Evolutionary conservation across 2,797 vertebrate species (phyloP).

Genomic region (Sebastolobus altivelis): DNA sequence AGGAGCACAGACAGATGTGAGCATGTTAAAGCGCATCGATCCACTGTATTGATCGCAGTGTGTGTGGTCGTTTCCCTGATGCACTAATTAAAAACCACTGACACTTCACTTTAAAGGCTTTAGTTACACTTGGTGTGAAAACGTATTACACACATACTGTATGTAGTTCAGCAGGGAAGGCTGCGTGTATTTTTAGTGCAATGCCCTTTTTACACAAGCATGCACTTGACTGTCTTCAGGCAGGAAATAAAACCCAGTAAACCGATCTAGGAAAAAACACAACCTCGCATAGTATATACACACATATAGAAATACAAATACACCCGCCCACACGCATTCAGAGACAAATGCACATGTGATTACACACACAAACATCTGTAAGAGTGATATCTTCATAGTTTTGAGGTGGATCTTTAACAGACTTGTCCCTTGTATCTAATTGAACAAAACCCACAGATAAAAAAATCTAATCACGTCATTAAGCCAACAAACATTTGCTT

Average conservation of each 20-base stretch:
- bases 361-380: background rate
- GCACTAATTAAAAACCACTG: slow-evolving; percentile 39
- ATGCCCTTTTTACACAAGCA: background rate
- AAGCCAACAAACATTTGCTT: slow-evolving; percentile 19
- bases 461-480: slow-evolving; percentile 6
- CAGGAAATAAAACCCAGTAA: slow-evolving; percentile 1
- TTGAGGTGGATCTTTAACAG: slow-evolving; percentile 14
- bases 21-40: slow-evolving; percentile 18
- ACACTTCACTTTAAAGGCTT: slow-evolving; percentile 12
- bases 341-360: background rate
- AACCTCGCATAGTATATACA: background rate
- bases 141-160: background rate
- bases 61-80: slow-evolving; percentile 23
- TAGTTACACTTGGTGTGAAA: slow-evolving; percentile 9
- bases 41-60: slow-evolving; percentile 32
- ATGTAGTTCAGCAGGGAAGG: background rate
- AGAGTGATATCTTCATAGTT: too few relatives aligned
- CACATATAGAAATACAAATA: background rate
- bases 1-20: background rate
- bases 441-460: slow-evolving; percentile 20
- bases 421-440: slow-evolving; percentile 15
- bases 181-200: background rate
- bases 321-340: background rate
- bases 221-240: slow-evolving; percentile 7
- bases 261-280: background rate